These are phyloP conservation scores for Spodoptera littoralis DNA, from an alignment of 2,888 invertebrate species.

Conservation along the genomic window DNA sequence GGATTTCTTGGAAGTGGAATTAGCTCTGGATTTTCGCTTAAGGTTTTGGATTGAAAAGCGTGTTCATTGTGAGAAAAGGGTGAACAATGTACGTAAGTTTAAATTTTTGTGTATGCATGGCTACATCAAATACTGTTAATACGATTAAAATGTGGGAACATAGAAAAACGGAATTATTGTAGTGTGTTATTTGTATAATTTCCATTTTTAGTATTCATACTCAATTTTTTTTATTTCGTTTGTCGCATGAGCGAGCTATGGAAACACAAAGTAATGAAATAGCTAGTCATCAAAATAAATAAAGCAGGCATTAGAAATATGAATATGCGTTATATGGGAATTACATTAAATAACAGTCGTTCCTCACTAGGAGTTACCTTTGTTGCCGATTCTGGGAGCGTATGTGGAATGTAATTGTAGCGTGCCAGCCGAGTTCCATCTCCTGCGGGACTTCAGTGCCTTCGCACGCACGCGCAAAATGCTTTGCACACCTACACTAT, in stretches of 20 bases:
- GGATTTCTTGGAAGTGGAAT: slow-evolving; percentile 39
- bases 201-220: slow-evolving; percentile 31
- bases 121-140: slow-evolving; percentile 9
- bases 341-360: slow-evolving; percentile 71
- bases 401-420: slow-evolving; percentile 81
- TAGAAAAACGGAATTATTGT: slow-evolving; percentile 32
- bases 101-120: slow-evolving; percentile 7
- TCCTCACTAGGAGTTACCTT: slow-evolving; percentile 65
- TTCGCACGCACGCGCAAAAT: slow-evolving; percentile 65
- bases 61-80: slow-evolving; percentile 17
- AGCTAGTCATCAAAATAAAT: slow-evolving; percentile 44
- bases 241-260: slow-evolving; percentile 18
- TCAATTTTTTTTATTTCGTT: slow-evolving; percentile 24
- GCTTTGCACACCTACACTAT: slow-evolving; percentile 45
- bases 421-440: slow-evolving; percentile 70
- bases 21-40: slow-evolving; percentile 26
- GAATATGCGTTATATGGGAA: slow-evolving; percentile 60
- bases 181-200: slow-evolving; percentile 33
- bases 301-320: slow-evolving; percentile 31
- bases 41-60: slow-evolving; percentile 27
- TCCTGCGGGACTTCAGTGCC: slow-evolving; percentile 70
- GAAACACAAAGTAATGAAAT: slow-evolving; percentile 28
- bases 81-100: slow-evolving; percentile 6
- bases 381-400: slow-evolving; percentile 75
- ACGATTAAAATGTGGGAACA: slow-evolving; percentile 25